Percentiles rank a stretch among this genome's conserved stretches.
Conservation (phyloP, 1,140 invertebrate genomes). For the Dysdera silvatica region DNA sequence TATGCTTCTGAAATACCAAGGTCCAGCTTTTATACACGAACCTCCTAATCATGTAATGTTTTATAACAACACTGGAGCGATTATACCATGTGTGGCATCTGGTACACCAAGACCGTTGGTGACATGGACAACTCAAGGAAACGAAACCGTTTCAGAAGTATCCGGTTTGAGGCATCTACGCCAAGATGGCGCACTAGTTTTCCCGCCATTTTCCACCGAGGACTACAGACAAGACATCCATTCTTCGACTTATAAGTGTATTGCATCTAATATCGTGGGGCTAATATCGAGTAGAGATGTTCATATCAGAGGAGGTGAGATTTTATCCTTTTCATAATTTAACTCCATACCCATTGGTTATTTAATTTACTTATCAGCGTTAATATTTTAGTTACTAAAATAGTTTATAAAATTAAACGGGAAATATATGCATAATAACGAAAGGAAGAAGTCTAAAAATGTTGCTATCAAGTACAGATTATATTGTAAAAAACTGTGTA, state of each 20-base stretch:
- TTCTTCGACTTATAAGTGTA: slow-evolving; percentile 59
- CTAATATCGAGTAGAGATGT: slow-evolving; percentile 84
- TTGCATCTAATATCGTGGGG: slow-evolving; percentile 80
- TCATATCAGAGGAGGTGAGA: slow-evolving; percentile 87
- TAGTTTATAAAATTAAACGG: too few species aligned
- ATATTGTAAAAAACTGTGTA: too few species aligned
- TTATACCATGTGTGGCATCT: slow-evolving; percentile 81
- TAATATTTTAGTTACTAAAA: too few species aligned
- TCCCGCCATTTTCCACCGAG: slow-evolving; percentile 40
- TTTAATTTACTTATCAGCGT: too few species aligned
- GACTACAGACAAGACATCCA: slow-evolving; percentile 52
- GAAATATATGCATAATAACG: too few species aligned
- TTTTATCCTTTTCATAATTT: too few species aligned
- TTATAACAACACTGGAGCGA: slow-evolving; percentile 84
- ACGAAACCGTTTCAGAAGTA: too few species aligned
- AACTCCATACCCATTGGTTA: too few species aligned
- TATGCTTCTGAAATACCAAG: slow-evolving; percentile 38
- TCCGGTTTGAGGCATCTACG: slow-evolving; percentile 61
- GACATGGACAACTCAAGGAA: too few species aligned
- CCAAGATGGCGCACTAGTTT: slow-evolving; percentile 43
- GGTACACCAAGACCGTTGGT: slow-evolving; percentile 84
- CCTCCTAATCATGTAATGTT: slow-evolving; percentile 84
- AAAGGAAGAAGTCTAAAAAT: too few species aligned
- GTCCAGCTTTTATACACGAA: slow-evolving; percentile 84
- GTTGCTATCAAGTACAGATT: too few species aligned